phyloP scores from a whole-genome alignment of 2,113 vertebrate species.

The Neomonachus schauinslandi region DNA sequence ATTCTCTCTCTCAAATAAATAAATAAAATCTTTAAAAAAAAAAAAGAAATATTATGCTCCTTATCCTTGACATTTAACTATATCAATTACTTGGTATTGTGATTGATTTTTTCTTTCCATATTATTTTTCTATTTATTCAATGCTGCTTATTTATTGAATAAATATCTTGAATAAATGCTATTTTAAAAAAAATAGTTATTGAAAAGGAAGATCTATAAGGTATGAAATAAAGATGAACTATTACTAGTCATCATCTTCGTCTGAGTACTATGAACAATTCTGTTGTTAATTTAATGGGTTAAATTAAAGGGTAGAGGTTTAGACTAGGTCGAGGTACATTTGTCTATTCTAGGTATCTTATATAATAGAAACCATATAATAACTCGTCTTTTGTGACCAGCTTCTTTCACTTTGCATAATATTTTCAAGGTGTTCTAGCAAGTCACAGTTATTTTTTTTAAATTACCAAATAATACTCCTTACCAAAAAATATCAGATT shows the following conservation, averaged over 20 bases:
- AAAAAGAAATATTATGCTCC: background rate
- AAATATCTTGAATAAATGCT: background rate
- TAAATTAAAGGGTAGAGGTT: background rate
- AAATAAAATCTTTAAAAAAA: no score
- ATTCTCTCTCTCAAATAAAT: no score
- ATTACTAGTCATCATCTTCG: background rate
- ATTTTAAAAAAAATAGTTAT: background rate
- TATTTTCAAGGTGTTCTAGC: background rate
- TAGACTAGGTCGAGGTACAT: background rate
- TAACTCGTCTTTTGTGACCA: background rate
- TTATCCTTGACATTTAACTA: background rate
- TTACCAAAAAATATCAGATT: background rate
- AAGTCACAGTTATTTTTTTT: background rate
- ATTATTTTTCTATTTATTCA: background rate
- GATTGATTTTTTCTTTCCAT: background rate
- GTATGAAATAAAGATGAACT: conserved; percentile 11
- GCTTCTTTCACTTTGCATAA: background rate
- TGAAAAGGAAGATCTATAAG: background rate
- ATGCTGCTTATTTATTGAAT: background rate
- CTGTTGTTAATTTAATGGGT: conserved; percentile 4
- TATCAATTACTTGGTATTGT: background rate
- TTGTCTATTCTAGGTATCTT: background rate
- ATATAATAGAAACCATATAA: background rate
- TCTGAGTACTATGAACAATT: background rate
- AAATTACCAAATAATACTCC: background rate